Evolutionary conservation across 2,888 invertebrate species (phyloP).

Genomic region (Rhamphomyia laevipes): DNA sequence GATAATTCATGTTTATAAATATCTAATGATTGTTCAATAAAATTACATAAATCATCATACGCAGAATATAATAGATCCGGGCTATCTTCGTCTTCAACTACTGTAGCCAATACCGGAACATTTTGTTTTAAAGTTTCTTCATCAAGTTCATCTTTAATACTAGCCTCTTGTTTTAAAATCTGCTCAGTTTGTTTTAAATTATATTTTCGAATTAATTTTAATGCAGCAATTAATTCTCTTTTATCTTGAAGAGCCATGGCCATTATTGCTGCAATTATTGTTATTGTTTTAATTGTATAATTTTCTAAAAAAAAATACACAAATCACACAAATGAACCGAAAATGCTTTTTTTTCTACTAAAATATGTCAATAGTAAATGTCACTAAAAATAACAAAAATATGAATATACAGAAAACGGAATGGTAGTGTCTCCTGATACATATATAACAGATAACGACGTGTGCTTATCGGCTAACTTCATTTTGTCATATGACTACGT

Average conservation of each 20-base stretch:
- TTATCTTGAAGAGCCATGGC: constrained; percentile 31
- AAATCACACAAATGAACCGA: no score
- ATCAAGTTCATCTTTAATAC: constrained; percentile 53
- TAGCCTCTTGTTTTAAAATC: constrained; percentile 72
- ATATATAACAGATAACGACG: no score
- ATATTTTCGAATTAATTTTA: constrained; percentile 78
- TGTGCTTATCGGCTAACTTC: no score
- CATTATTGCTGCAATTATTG: no score
- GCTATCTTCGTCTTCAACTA: constrained; percentile 64
- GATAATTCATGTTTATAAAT: constrained; percentile 92
- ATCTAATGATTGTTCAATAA: constrained; percentile 80
- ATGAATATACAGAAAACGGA: no score
- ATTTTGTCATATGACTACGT: no score
- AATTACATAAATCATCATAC: constrained; percentile 72
- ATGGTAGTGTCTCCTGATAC: no score
- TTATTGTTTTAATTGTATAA: no score
- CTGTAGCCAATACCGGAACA: constrained; percentile 61
- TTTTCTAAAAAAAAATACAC: no score
- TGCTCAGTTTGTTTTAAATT: constrained; percentile 79
- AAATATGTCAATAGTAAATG: no score
- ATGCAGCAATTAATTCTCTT: constrained; percentile 58
- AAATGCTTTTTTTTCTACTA: no score
- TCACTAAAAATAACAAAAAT: no score
- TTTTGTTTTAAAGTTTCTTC: constrained; percentile 38
- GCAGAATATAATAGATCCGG: constrained; percentile 33